Percentiles rank a stretch among this genome's conserved stretches.
Conservation (phyloP, 1,140 invertebrate genomes). For the Hycleus cichorii region DNA sequence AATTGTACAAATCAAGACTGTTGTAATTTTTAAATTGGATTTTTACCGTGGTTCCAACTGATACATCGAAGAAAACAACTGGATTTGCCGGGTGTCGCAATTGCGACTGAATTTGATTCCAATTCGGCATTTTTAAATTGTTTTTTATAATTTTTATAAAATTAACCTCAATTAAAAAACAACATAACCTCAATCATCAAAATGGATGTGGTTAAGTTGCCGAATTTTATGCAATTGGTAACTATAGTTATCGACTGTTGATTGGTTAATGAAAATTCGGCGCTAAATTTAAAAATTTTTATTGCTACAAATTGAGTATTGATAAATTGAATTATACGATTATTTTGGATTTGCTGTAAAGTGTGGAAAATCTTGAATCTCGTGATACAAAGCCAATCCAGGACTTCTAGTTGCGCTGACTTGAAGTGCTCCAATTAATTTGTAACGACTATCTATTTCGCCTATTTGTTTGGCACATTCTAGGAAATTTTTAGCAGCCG, state of each 20-base stretch:
- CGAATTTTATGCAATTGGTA: not conserved
- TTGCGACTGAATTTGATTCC: constrained; percentile 89
- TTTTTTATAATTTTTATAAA: not conserved
- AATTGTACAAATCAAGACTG: constrained; percentile 4
- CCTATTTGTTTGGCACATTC: constrained; percentile 52
- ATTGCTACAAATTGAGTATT: too few species aligned
- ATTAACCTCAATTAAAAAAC: not conserved
- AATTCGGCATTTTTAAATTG: constrained; percentile 65
- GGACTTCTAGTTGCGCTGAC: constrained; percentile 53
- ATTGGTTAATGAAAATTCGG: too few species aligned
- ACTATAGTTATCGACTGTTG: too few species aligned
- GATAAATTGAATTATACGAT: not conserved
- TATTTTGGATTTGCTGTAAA: constrained; percentile 21
- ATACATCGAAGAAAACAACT: constrained; percentile 93
- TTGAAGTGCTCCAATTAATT: constrained; percentile 55
- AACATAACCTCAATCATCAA: constrained; percentile 1
- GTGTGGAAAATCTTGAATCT: constrained; percentile 41
- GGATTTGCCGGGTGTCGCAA: constrained; percentile 88
- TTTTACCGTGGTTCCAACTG: constrained; percentile 80
- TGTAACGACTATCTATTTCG: constrained; percentile 50
- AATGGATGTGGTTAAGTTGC: not conserved
- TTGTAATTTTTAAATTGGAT: not conserved
- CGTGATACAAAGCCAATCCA: constrained; percentile 50
- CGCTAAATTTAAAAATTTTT: too few species aligned
- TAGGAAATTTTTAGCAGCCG: constrained; percentile 51